These are phyloP conservation scores for Ictidomys tridecemlineatus DNA, from an alignment of 2,113 vertebrate species.

Conservation along the genomic window DNA sequence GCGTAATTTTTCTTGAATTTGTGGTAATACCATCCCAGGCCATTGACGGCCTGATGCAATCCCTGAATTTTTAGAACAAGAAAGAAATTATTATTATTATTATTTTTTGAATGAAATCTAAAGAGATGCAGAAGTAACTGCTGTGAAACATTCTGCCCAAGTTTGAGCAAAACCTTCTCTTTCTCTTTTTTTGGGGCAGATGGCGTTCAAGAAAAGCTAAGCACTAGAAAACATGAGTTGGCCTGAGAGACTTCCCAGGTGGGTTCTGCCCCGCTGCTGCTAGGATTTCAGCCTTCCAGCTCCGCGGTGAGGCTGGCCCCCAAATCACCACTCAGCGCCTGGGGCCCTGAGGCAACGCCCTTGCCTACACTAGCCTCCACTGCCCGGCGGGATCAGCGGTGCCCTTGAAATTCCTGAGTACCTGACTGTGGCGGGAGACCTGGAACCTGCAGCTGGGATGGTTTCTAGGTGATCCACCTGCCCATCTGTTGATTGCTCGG, in stretches of 20 bases:
- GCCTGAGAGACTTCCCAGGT: neutral
- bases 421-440: neutral
- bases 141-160: neutral
- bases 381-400: neutral
- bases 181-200: conserved; percentile 53
- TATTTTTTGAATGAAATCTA: neutral
- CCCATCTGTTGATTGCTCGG: conserved; percentile 25
- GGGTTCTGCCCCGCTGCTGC: neutral
- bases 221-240: neutral
- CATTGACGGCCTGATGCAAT: conserved; percentile 94
- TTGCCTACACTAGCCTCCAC: neutral
- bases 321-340: neutral
- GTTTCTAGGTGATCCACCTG: conserved; percentile 42
- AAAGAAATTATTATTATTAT: conserved; percentile 15
- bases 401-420: conserved; percentile 1
- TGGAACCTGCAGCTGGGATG: neutral
- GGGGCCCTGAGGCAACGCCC: neutral
- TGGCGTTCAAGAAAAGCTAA: conserved; percentile 21
- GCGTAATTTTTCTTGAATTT: conserved; percentile 89
- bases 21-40: conserved; percentile 96
- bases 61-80: conserved; percentile 88
- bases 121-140: conserved; percentile 30
- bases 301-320: neutral
- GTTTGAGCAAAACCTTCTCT: neutral
- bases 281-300: conserved; percentile 26